A percentile compares a stretch with the other conserved stretches of the same genome.
These are phyloP conservation scores for Diadophis punctatus DNA, from an alignment of 2,113 vertebrate species.

Conservation along the genomic window DNA sequence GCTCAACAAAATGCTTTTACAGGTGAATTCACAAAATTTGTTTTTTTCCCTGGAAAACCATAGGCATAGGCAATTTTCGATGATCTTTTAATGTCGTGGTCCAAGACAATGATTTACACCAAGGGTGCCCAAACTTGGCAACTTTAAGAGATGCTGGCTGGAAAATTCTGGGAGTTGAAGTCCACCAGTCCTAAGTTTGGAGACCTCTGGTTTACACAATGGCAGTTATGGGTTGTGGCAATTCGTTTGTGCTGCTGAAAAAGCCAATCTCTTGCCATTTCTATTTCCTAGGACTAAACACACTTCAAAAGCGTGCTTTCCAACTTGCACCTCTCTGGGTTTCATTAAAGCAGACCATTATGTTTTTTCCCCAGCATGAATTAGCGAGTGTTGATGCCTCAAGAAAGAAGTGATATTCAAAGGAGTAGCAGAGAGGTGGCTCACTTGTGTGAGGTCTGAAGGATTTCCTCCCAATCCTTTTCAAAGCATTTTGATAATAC, in stretches of 20 bases:
- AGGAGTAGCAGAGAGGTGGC: neutral
- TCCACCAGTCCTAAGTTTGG: neutral
- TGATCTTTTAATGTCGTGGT: neutral
- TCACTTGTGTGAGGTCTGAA: neutral
- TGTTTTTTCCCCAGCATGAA: neutral
- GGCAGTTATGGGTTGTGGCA: neutral
- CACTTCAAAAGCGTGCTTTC: neutral
- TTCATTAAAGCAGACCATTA: neutral
- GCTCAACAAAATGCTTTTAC: neutral
- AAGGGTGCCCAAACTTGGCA: neutral
- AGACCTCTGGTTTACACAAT: neutral
- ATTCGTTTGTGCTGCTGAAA: neutral
- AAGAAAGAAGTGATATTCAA: neutral
- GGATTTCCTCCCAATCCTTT: neutral
- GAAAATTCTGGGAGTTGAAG: neutral
- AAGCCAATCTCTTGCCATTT: neutral
- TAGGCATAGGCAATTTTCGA: neutral
- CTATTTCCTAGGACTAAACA: neutral
- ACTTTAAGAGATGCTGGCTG: neutral
- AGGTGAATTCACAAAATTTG: neutral
- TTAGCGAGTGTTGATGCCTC: neutral
- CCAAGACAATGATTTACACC: neutral
- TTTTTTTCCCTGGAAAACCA: neutral
- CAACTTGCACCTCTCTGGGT: neutral
- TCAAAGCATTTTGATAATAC: neutral